A percentile compares a stretch with the other conserved stretches of the same genome.
phyloP scores from a whole-genome alignment of 2,888 invertebrate genomes.

The Coremacera marginata region DNA sequence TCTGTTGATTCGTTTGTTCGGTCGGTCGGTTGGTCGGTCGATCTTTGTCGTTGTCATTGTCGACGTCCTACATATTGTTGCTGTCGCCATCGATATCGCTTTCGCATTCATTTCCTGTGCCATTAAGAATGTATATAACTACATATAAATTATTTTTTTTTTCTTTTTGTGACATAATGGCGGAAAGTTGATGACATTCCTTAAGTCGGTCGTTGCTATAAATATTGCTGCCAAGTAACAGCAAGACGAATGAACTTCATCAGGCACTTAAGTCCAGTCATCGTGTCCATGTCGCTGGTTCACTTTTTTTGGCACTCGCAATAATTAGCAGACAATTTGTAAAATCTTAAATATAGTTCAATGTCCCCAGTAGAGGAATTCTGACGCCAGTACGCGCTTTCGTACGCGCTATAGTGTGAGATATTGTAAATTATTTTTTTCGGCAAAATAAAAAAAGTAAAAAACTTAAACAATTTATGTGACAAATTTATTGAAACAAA shows the following conservation, averaged over 20 bases:
- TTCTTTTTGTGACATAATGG: conserved; percentile 35
- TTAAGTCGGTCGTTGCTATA: conserved; percentile 35
- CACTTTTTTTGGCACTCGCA: not conserved
- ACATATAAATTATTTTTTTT: not conserved
- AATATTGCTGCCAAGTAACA: conserved; percentile 2
- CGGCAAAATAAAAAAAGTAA: too few species aligned
- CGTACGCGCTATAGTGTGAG: not conserved
- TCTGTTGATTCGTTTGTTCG: not conserved
- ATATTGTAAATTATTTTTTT: too few species aligned
- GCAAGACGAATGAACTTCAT: not conserved
- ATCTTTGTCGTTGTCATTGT: conserved; percentile 25
- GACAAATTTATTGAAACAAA: too few species aligned
- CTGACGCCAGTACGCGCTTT: not conserved
- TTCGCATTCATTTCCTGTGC: not conserved
- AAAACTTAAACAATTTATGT: too few species aligned
- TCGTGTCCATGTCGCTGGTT: not conserved
- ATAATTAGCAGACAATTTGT: not conserved
- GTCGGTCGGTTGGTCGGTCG: conserved; percentile 36
- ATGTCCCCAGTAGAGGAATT: not conserved
- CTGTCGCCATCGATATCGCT: conserved; percentile 13
- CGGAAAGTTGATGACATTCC: conserved; percentile 40
- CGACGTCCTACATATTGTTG: conserved; percentile 5
- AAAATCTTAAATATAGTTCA: not conserved
- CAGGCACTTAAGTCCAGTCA: not conserved
- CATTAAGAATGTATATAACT: not conserved